Evolutionary conservation across 64 coral and sea anemone species (phyloP).

Genomic region (Trachythela sp.): DNA sequence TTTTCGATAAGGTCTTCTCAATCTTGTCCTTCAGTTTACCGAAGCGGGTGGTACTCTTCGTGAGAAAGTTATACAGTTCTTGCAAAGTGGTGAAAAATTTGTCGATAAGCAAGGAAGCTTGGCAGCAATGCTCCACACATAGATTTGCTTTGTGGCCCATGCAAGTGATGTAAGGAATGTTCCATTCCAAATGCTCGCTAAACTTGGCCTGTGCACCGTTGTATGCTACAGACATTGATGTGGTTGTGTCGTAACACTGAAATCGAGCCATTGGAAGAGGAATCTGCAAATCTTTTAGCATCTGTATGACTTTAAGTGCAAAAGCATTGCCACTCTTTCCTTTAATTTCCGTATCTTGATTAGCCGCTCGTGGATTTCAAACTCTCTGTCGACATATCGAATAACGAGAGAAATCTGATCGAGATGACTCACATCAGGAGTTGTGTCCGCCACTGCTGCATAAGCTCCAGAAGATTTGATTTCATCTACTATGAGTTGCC

Average conservation of each 20-base stretch:
- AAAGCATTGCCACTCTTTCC: not conserved
- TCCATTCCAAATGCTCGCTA: not conserved
- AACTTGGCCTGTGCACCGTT: not conserved
- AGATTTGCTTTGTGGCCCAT: not conserved
- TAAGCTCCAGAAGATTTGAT: not conserved
- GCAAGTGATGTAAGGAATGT: not conserved
- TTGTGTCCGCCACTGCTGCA: not conserved
- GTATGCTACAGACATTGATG: not conserved
- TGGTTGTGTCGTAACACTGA: not conserved
- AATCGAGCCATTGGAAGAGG: not conserved
- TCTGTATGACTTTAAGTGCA: not conserved
- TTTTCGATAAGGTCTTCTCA: not conserved
- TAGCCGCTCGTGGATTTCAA: slow-evolving; percentile 5
- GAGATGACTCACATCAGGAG: not conserved
- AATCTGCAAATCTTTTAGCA: not conserved
- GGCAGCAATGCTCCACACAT: not conserved
- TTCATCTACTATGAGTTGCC: not conserved
- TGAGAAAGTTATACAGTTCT: not conserved
- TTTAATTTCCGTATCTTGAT: not conserved
- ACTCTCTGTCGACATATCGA: not conserved
- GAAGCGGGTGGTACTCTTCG: not conserved
- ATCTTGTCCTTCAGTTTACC: not conserved
- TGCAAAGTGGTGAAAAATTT: not conserved
- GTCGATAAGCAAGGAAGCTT: not conserved
- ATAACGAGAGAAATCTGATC: not conserved